phyloP scores from a whole-genome alignment of 2,888 invertebrate genomes.

The Germaria angustata region DNA sequence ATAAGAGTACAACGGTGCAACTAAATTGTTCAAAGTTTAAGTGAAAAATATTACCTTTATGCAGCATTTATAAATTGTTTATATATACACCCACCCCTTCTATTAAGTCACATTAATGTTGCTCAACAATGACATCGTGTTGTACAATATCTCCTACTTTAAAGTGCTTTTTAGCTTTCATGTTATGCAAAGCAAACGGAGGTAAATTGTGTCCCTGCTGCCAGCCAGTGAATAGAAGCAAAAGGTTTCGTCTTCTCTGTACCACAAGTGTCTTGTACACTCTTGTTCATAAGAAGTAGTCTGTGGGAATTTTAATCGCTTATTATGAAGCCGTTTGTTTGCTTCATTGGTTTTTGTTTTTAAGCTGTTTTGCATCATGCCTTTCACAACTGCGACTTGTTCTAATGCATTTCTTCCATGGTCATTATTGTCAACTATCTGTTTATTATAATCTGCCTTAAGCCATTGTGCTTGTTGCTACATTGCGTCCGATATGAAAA shows the following conservation, averaged over 20 bases:
- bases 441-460: slow-evolving; percentile 60
- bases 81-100: neutral
- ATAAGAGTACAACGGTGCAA: slow-evolving; percentile 11
- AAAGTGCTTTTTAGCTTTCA: neutral
- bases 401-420: neutral
- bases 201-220: neutral
- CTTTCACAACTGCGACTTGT: neutral
- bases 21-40: slow-evolving; percentile 50
- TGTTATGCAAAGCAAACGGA: neutral
- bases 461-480: neutral
- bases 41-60: slow-evolving; percentile 10
- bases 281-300: slow-evolving; percentile 38
- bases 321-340: slow-evolving; percentile 68
- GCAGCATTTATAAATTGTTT: slow-evolving; percentile 29
- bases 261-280: neutral
- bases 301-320: slow-evolving; percentile 69
- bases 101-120: neutral
- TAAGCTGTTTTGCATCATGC: slow-evolving; percentile 31
- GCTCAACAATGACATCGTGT: slow-evolving; percentile 24
- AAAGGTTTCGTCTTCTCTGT: neutral
- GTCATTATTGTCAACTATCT: slow-evolving; percentile 66
- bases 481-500: too few species aligned
- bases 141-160: slow-evolving; percentile 26
- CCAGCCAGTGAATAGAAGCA: neutral
- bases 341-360: slow-evolving; percentile 70